A percentile compares a stretch with the other conserved stretches of the same genome.
Conservation (phyloP, 2,888 invertebrate species). For the Heliconius charithonia region DNA sequence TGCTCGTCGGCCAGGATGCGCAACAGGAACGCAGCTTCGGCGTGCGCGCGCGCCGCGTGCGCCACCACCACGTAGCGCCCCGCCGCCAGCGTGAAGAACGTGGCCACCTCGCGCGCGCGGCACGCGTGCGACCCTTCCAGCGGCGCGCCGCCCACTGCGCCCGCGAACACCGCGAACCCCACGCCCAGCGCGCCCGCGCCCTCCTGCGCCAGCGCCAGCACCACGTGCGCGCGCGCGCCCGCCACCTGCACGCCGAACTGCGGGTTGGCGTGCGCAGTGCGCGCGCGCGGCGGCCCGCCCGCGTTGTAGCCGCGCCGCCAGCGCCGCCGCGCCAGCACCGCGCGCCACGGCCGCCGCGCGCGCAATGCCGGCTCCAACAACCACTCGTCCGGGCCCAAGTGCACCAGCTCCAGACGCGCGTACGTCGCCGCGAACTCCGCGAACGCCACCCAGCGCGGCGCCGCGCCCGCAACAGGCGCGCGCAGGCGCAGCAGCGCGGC, state of each 20-base stretch:
- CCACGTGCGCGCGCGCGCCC: conserved; percentile 29
- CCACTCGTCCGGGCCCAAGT: conserved; percentile 91
- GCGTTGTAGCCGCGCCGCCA: conserved; percentile 89
- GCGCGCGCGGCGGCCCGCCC: conserved; percentile 85
- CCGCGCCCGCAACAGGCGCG: conserved; percentile 85
- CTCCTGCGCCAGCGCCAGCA: conserved; percentile 59
- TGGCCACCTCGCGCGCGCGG: conserved; percentile 86
- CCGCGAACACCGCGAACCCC: conserved; percentile 47
- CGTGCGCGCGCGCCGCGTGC: conserved; percentile 87
- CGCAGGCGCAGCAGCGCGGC: conserved; percentile 84
- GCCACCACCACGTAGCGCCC: conserved; percentile 90
- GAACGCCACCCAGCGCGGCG: conserved; percentile 85
- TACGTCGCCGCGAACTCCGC: conserved; percentile 87
- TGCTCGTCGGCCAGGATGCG: conserved; percentile 89
- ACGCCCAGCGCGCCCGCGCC: conserved; percentile 63
- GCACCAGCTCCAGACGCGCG: conserved; percentile 87
- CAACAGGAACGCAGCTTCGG: conserved; percentile 88
- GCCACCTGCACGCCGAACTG: conserved; percentile 43
- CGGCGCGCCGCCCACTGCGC: conserved; percentile 43
- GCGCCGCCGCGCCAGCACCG: conserved; percentile 86
- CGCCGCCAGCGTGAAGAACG: conserved; percentile 89
- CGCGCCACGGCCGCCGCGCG: conserved; percentile 87
- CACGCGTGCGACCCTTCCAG: conserved; percentile 85
- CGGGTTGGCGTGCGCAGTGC: conserved; percentile 84
- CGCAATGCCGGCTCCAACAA: conserved; percentile 87